phyloP scores from a whole-genome alignment of 2,797 vertebrate species.

The Gymnodraco acuticeps region DNA sequence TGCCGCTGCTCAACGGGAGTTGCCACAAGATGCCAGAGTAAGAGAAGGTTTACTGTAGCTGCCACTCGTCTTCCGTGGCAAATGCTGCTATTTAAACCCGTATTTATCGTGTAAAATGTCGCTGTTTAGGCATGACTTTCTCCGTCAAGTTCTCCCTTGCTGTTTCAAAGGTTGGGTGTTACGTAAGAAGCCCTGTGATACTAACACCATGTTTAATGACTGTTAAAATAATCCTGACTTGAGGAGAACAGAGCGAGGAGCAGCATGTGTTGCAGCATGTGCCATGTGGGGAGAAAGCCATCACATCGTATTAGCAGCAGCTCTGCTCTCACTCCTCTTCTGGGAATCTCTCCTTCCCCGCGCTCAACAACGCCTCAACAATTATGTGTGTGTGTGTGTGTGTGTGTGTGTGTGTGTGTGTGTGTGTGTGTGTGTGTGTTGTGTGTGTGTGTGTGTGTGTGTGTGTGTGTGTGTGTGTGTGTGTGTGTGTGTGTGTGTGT shows the following conservation, averaged over 20 bases:
- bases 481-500: constrained; percentile 26
- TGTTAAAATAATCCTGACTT: not conserved
- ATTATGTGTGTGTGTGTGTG: too few relatives aligned
- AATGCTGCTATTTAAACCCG: too few relatives aligned
- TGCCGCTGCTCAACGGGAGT: too few relatives aligned
- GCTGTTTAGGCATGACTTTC: too few relatives aligned
- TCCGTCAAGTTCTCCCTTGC: not conserved
- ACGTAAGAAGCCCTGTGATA: not conserved
- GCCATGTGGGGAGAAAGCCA: constrained; percentile 39
- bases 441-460: constrained; percentile 24
- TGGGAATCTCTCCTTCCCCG: constrained; percentile 35
- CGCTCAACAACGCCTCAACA: constrained; percentile 31
- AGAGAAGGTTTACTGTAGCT: too few relatives aligned
- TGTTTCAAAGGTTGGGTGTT: not conserved
- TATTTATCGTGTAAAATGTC: too few relatives aligned
- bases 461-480: constrained; percentile 12
- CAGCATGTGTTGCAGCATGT: constrained; percentile 28
- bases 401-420: too few relatives aligned
- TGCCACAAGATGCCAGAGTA: too few relatives aligned
- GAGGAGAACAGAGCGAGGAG: not conserved
- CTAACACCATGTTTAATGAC: not conserved
- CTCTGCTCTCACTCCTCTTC: constrained; percentile 44
- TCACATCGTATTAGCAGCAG: constrained; percentile 41
- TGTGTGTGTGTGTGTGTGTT: not conserved
- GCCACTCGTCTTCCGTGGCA: too few relatives aligned